These are phyloP conservation scores for Drosophila pruinosa DNA, from an alignment of 1,140 invertebrate species.

Conservation along the genomic window DNA sequence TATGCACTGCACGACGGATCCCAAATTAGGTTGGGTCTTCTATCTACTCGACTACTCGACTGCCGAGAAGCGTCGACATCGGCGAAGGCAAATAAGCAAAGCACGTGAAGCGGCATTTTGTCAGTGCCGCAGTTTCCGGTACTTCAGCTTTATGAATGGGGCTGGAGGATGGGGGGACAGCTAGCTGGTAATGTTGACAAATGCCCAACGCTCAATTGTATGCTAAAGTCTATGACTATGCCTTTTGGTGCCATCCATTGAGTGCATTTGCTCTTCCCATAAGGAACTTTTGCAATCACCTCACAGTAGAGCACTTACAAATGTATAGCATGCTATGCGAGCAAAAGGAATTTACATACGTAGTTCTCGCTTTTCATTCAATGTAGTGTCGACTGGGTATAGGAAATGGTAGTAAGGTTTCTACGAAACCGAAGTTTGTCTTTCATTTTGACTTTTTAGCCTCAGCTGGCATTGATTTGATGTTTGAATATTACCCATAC, in stretches of 20 bases:
- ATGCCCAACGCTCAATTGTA: constrained; percentile 44
- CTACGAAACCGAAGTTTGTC: constrained; percentile 13
- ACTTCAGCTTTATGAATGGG: constrained; percentile 26
- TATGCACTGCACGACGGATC: constrained; percentile 45
- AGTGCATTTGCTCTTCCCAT: constrained; percentile 11
- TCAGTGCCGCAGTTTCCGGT: constrained; percentile 48
- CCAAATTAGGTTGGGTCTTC: constrained; percentile 46
- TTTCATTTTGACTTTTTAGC: constrained; percentile 27
- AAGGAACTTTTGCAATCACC: constrained; percentile 20
- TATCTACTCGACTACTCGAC: too few relatives aligned
- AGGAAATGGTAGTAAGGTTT: background rate
- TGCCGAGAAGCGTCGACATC: background rate
- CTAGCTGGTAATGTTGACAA: constrained; percentile 29
- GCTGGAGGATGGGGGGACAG: background rate
- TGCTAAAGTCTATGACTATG: constrained; percentile 15
- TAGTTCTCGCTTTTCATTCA: background rate
- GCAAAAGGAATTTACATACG: constrained; percentile 21
- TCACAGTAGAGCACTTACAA: constrained; percentile 19
- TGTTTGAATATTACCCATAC: constrained; percentile 39
- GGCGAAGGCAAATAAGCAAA: constrained; percentile 22
- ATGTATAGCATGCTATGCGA: constrained; percentile 26
- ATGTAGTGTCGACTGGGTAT: background rate
- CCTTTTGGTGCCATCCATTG: constrained; percentile 5
- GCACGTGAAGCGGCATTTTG: constrained; percentile 52
- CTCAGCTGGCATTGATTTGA: constrained; percentile 43